Evolutionary conservation across 2,888 invertebrate genomes (phyloP).

Genomic region (Geophilus truncorum): DNA sequence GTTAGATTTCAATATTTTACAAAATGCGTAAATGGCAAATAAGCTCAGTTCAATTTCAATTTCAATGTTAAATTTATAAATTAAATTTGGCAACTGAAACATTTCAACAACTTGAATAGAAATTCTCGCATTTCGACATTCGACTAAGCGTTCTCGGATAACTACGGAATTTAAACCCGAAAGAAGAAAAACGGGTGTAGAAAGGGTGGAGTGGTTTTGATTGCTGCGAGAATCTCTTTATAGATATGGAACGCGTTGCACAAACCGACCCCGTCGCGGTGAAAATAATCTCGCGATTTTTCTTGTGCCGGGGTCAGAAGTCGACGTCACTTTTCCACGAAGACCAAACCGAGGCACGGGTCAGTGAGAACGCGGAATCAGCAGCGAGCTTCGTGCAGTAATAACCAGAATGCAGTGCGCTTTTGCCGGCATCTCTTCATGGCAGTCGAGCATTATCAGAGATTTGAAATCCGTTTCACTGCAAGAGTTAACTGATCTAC

Average conservation of each 20-base stretch:
- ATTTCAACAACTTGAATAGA: no score
- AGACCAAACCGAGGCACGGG: background rate
- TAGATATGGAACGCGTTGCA: background rate
- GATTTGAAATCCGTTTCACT: no score
- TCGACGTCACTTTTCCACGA: background rate
- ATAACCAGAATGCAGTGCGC: background rate
- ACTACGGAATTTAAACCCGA: no score
- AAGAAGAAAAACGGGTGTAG: no score
- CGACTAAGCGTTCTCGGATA: no score
- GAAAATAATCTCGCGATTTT: background rate
- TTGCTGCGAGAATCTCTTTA: background rate
- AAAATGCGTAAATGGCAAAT: no score
- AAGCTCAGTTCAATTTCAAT: no score
- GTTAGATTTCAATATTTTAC: no score
- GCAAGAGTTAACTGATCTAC: no score
- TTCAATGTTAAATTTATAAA: no score
- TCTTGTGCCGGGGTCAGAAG: background rate
- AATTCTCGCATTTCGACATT: no score
- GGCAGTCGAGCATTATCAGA: background rate
- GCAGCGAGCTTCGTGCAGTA: background rate
- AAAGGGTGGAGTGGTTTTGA: background rate
- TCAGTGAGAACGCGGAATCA: conserved; percentile 10
- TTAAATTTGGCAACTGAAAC: no score
- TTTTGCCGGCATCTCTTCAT: background rate
- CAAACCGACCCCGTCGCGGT: background rate